Conservation (phyloP, 2,888 invertebrate species). For the Lithophane leautieri region DNA sequence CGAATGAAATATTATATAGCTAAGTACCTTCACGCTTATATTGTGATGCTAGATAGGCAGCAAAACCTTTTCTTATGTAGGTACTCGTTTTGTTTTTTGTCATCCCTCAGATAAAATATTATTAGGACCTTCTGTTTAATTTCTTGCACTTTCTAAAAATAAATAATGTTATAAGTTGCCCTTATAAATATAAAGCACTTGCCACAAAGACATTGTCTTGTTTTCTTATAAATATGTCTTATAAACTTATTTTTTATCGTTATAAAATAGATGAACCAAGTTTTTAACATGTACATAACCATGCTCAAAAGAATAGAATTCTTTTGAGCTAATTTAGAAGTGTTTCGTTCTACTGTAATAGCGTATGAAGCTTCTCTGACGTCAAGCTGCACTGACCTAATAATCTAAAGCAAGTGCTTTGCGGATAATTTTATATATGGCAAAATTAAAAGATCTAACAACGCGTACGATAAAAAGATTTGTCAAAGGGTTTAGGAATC, state of each 20-base stretch:
- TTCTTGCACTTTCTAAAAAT: neutral
- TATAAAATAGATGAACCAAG: neutral
- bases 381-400: slow-evolving; percentile 30
- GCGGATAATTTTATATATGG: neutral
- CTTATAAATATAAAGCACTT: neutral
- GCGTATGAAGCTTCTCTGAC: slow-evolving; percentile 8
- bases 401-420: slow-evolving; percentile 12
- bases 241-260: neutral
- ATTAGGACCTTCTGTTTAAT: neutral
- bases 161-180: neutral
- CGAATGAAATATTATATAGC: slow-evolving; percentile 15
- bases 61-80: neutral
- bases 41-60: neutral
- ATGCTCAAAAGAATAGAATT: too few relatives aligned
- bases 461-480: neutral
- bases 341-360: neutral
- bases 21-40: slow-evolving; percentile 3
- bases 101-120: neutral
- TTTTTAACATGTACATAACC: too few relatives aligned
- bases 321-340: neutral
- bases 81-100: neutral
- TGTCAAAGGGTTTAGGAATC: neutral
- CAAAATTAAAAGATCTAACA: neutral
- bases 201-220: neutral
- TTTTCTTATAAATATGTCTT: neutral